Evolutionary conservation across 2,797 vertebrate species (phyloP), one percentile per base, ranked within the genome.

Genomic region (Phrynocephalus vlangalii): DNA sequence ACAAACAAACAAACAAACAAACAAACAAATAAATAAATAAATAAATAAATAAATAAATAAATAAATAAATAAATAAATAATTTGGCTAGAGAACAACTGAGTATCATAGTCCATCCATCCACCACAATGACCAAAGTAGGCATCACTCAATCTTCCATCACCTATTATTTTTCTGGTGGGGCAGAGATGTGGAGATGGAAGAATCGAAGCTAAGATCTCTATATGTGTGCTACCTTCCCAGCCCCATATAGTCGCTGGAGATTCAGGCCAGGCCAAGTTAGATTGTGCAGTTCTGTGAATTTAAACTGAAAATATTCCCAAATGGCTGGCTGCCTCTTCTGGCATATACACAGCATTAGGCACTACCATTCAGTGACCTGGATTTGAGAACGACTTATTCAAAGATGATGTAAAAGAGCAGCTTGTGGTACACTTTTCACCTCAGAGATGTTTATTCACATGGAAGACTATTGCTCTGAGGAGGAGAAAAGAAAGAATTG

Each of bases 391-490:
- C 68, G 63, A 77, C 79, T 71, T 90, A 44, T 1, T 44, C 66
- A 75, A 70, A 77, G 44, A 81, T 77, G 70, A 87, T 77, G 44
- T 73, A 82, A 87, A 89, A 85, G 3, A 91, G 44, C 22, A 80
- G 33, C 28, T 38, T 28, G 26, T 60, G 80, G 7, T 93, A 92
- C 10, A 82, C 90, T 94, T 94, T 93, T 90, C 82, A 90, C 85
- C 84, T 93, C n/a, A 0, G 1, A 73, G 81, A 72, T 91, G 71
- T 85, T 86, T 89, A 60, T 89, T 93, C 70, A 5, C 22, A 80
- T 22, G 79, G 66, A 30, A 86, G 48, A 82, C 76, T 83, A 89
- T 86, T 50, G 78, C 4, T 86, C 66, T 84, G 60, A 67, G 63
- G 83, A 52, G 75, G 80, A 76, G 28, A 56, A 20, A 33, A 91